Evolutionary conservation across 1,140 invertebrate genomes (phyloP), one percentile per base, ranked within the genome.

Genomic region (Bilobella aurantiaca): DNA sequence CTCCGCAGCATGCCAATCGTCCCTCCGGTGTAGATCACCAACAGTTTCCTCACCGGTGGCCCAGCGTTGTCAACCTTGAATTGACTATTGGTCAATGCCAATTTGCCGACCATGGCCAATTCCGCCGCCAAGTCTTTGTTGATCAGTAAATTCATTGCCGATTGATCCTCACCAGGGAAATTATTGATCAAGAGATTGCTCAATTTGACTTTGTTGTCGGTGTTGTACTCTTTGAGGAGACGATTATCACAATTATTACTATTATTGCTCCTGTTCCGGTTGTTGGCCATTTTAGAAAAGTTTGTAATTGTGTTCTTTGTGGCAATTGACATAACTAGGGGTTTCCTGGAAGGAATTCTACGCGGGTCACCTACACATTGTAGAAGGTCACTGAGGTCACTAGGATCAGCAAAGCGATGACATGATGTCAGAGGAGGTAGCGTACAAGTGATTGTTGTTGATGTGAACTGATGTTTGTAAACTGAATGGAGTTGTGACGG

Each of bases 1-100:
- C 89, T 88, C 65, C 85, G 81, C 68, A 88, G 79, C 90, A 93
- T 93, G 25, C 90, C 91, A 69, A 93, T 93, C 1, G 91, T 93
- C 16, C 91, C 91, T 3, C 91, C 91, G 0, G 89, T 92, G 68
- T 91, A 93, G 1, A 93, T 77, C n/a, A 93, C 89, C 16, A 91
- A 77, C 1, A 92, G 85, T 53, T 53, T 53, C 49, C 49, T 53
- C 21, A n/a, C n/a, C 37, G 12, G 5, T 23, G 49, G 12, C 49
- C 8, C 21, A 23, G 5, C 12, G 79, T 72, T 81, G 78, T 58
- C 85, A 82, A 2, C 79, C 75, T 60, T 76, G 75, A 3, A 75
- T 74, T 18, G 73, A 47, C 18, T 23, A 30, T 18, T 23, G 5
- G 49, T 23, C 49, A 53, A 5, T 23, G 49, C 3, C 12, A 53